Evolutionary conservation across 2,888 invertebrate genomes (phyloP).

Genomic region (Ectemnius lituratus): DNA sequence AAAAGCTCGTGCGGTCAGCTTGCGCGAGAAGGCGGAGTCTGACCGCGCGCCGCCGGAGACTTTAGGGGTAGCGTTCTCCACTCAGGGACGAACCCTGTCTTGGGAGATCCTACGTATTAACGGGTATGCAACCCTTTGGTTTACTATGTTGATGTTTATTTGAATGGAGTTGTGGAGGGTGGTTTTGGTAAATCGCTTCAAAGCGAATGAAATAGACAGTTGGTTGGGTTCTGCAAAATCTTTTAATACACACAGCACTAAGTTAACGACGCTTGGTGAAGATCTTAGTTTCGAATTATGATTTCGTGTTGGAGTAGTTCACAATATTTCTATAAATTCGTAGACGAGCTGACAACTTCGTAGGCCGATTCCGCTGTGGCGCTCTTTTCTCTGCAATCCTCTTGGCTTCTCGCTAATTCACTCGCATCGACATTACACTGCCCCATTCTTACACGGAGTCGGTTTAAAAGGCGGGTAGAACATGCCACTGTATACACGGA

Average conservation of each 20-base stretch:
- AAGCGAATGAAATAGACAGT: background rate
- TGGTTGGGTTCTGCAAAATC: constrained; percentile 2
- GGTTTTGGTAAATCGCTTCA: background rate
- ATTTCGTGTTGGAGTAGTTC: background rate
- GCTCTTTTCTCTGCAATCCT: background rate
- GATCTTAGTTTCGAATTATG: background rate
- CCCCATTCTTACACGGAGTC: background rate
- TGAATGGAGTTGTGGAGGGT: background rate
- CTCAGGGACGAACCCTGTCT: constrained; percentile 31
- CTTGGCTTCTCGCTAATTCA: background rate
- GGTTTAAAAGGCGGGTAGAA: background rate
- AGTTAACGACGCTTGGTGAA: background rate
- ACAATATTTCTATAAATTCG: constrained; percentile 2
- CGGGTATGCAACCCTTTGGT: background rate
- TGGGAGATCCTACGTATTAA: constrained; percentile 11
- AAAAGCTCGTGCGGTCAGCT: constrained; percentile 10
- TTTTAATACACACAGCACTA: constrained; percentile 4
- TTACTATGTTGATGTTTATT: background rate
- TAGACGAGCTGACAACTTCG: background rate
- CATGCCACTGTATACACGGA: background rate
- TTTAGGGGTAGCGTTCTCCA: constrained; percentile 23
- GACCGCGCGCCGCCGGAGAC: constrained; percentile 14
- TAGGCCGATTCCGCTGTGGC: background rate
- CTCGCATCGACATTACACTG: background rate
- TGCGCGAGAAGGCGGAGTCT: constrained; percentile 60